Conservation (phyloP, 37 sponge, comb jelly and placozoan species). For the Oopsacas minuta region DNA sequence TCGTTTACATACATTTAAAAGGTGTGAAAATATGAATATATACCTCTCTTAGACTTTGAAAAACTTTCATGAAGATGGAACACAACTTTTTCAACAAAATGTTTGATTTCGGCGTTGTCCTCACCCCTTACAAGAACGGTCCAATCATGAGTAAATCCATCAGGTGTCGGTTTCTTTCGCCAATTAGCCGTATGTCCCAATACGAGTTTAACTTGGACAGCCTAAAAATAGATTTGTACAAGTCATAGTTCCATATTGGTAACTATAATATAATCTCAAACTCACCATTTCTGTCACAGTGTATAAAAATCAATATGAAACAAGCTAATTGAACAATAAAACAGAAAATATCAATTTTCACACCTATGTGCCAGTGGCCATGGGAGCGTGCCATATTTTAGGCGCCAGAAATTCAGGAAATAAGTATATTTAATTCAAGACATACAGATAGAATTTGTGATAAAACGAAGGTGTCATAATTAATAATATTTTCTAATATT, state of each 20-base stretch:
- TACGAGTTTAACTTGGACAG: slow-evolving; percentile 74
- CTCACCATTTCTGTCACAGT: background rate
- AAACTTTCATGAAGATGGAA: slow-evolving; percentile 88
- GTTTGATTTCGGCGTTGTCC: slow-evolving; percentile 60
- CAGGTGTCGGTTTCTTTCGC: slow-evolving; percentile 70
- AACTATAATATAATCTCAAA: too few relatives aligned
- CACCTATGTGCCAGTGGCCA: too few relatives aligned
- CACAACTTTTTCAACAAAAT: slow-evolving; percentile 91
- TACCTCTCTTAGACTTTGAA: slow-evolving; percentile 83
- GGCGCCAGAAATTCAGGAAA: background rate
- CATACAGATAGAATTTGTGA: background rate
- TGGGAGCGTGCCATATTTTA: too few relatives aligned
- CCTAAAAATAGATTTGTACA: slow-evolving; percentile 6
- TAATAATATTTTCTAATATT: background rate
- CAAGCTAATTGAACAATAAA: too few relatives aligned
- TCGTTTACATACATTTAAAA: too few relatives aligned
- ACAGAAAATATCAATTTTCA: too few relatives aligned
- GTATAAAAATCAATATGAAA: too few relatives aligned
- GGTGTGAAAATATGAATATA: too few relatives aligned
- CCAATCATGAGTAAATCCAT: slow-evolving; percentile 97
- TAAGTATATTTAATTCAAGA: background rate
- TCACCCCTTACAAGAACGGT: slow-evolving; percentile 78
- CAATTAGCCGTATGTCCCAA: slow-evolving; percentile 84
- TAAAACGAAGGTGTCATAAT: background rate
- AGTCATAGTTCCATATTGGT: too few relatives aligned